Percentiles rank a stretch among this genome's conserved stretches.
phyloP scores from a whole-genome alignment of 1,140 invertebrate genomes.

The Orius insidiosus region DNA sequence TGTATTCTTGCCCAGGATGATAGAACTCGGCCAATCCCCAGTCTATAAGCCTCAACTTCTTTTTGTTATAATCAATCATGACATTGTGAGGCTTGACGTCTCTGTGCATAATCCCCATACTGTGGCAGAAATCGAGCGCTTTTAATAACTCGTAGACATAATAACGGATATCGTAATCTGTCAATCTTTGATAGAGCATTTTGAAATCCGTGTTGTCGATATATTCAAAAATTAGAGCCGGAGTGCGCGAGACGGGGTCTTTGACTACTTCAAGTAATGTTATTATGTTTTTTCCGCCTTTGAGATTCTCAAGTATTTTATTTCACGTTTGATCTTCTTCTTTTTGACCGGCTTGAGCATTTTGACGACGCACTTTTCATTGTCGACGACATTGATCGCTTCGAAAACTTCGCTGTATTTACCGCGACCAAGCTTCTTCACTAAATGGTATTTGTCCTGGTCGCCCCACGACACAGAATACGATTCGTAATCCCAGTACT shows the following conservation, averaged over 20 bases:
- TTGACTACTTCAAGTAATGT: constrained; percentile 96
- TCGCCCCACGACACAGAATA: constrained; percentile 97
- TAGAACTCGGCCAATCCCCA: constrained; percentile 99
- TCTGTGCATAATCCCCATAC: constrained; percentile 99
- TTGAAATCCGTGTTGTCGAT: constrained; percentile 99
- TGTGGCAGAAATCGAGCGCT: constrained; percentile 98
- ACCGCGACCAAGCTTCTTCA: constrained; percentile 93
- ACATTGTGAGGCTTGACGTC: constrained; percentile 99
- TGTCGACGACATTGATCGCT: constrained; percentile 95
- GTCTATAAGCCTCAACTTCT: constrained; percentile 94
- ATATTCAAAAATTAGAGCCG: constrained; percentile 98
- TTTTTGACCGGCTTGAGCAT: constrained; percentile 99
- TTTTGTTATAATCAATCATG: constrained; percentile 98
- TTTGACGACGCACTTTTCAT: constrained; percentile 99
- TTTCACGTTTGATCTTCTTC: constrained; percentile 99
- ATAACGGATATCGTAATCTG: constrained; percentile 97
- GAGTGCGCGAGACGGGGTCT: constrained; percentile 96
- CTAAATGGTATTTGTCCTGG: constrained; percentile 98
- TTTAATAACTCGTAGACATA: constrained; percentile 84
- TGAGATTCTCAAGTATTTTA: constrained; percentile 99
- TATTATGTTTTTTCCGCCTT: constrained; percentile 98
- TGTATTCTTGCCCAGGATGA: constrained; percentile 98
- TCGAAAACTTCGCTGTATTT: constrained; percentile 99
- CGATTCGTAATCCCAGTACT: constrained; percentile 99
- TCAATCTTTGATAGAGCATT: constrained; percentile 97